Conservation (phyloP, 2,797 vertebrate genomes). For the Cyprinodon diabolis region DNA sequence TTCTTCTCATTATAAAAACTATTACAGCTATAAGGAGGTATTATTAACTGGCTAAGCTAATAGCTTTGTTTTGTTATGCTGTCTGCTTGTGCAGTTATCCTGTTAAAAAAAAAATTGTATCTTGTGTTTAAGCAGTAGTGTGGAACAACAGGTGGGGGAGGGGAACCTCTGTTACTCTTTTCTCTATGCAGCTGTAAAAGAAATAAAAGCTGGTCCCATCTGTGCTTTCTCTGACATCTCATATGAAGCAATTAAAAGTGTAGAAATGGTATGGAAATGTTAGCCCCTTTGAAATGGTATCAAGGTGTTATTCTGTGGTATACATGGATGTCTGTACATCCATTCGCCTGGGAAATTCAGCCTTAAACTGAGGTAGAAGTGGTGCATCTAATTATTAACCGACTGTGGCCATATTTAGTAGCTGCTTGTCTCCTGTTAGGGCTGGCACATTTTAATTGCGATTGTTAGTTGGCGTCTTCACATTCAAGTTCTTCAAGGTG, state of each 20-base stretch:
- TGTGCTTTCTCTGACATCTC: background rate
- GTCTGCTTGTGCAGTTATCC: too few relatives aligned
- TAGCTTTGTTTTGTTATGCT: too few relatives aligned
- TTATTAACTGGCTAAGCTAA: too few relatives aligned
- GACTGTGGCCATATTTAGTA: background rate
- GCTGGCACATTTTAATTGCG: background rate
- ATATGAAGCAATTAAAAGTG: background rate
- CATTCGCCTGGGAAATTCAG: constrained; percentile 28
- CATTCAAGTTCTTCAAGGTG: constrained; percentile 31
- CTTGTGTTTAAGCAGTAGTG: background rate
- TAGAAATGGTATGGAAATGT: background rate
- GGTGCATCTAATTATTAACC: constrained; percentile 57
- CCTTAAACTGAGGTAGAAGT: constrained; percentile 49
- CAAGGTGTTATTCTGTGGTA: background rate
- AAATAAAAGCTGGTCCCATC: background rate
- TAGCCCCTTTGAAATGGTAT: background rate
- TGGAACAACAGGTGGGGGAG: background rate
- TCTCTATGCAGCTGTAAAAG: background rate
- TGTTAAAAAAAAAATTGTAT: background rate
- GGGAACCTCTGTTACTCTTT: background rate
- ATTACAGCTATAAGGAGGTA: too few relatives aligned
- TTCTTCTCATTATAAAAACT: too few relatives aligned
- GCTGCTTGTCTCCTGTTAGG: background rate
- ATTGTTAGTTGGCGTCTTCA: constrained; percentile 3
- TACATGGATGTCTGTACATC: background rate